Evolutionary conservation across 2,797 vertebrate genomes (phyloP).

Genomic region (Rhinophrynus dorsalis): DNA sequence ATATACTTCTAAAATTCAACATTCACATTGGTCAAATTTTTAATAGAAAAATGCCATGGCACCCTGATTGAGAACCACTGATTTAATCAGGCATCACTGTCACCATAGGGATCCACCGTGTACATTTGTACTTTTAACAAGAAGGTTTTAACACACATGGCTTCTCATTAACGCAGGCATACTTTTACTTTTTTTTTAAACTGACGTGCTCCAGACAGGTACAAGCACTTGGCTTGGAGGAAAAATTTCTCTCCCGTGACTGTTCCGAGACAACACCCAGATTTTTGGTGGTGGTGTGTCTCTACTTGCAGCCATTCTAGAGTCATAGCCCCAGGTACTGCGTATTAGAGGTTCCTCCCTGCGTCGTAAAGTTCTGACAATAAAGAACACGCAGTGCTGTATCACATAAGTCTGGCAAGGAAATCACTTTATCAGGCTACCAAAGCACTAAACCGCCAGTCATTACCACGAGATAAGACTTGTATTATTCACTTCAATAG

Average conservation of each 20-base stretch:
- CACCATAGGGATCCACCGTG: background rate
- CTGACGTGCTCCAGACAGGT: background rate
- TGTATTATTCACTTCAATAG: background rate
- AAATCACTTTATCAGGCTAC: constrained; percentile 25
- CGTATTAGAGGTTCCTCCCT: constrained; percentile 54
- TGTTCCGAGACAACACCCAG: constrained; percentile 59
- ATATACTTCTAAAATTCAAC: background rate
- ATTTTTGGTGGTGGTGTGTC: constrained; percentile 58
- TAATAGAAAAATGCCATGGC: no score
- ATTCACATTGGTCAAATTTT: background rate
- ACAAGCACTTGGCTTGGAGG: constrained; percentile 27
- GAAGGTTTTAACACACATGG: background rate
- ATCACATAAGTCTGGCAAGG: constrained; percentile 30
- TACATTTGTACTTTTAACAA: background rate
- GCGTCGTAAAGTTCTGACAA: constrained; percentile 45
- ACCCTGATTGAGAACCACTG: no score
- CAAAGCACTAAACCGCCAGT: constrained; percentile 42
- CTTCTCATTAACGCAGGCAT: background rate
- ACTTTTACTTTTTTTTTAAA: constrained; percentile 13
- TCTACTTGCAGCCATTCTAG: constrained; percentile 58
- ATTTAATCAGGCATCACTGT: background rate
- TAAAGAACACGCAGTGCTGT: constrained; percentile 26
- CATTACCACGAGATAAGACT: background rate
- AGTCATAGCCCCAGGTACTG: constrained; percentile 56
- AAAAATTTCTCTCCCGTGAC: constrained; percentile 47